Evolutionary conservation across 2,888 invertebrate species (phyloP), one percentile per base, ranked within the genome.

Genomic region (Drosophila colorata): DNA sequence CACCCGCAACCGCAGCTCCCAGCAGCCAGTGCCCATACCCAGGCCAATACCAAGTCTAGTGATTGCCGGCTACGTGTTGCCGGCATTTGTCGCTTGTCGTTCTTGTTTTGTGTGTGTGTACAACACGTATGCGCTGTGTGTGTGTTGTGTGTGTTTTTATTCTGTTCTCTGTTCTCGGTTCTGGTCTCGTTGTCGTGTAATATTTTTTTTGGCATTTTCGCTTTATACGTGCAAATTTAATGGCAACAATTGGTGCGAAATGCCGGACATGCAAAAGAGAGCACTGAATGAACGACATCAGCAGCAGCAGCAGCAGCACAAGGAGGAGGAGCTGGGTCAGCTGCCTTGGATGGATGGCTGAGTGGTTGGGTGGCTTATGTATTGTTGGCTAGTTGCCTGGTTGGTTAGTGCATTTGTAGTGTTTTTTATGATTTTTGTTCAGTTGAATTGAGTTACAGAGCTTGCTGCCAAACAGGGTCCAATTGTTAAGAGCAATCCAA

Each of bases 171-270:
- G n/a, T n/a, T n/a, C n/a, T n/a, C n/a, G 44, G 23, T 56, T 58
- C 63, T 79, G 52, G 47, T 74, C 74, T 72, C 64, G 51, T 77
- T 86, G 78, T 84, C 74, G 76, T 84, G 80, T 74, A 81, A 80
- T 78, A 77, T 87, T 87, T 82, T 82, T 82, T 86, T 87, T 87
- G 87, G 85, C 73, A 79, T 80, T 83, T 76, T 74, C 78, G 74
- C 73, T 84, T 83, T 83, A 75, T 83, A 86, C 78, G 87, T 88
- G 80, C 77, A 83, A 74, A 87, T 86, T 86, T 84, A 80, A 86
- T 87, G 84, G 84, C 69, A 78, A 87, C 87, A 84, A 88, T 84
- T 84, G 88, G 88, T 87, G 82, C 73, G 89, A 82, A 89, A 89
- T 84, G 77, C 82, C 80, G 89, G 87, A 87, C 88, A 89, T 83